A percentile compares a stretch with the other conserved stretches of the same genome.
Conservation (phyloP, 2,113 vertebrate species). For the Forbesichthys agassizii region DNA sequence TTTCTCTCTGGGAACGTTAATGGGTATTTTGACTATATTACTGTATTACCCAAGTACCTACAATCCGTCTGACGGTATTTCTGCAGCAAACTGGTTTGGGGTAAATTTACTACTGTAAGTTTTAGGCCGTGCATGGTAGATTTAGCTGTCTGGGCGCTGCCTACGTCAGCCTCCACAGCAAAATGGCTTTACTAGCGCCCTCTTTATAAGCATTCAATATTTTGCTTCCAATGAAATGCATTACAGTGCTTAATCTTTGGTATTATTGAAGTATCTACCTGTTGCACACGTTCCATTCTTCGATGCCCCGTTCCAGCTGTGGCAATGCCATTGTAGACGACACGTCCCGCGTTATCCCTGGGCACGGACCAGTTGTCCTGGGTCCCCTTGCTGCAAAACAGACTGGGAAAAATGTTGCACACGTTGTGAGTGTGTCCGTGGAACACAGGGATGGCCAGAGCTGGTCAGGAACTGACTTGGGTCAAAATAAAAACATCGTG, state of each 20-base stretch:
- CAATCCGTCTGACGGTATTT: no score
- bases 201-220: neutral
- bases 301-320: slow-evolving; percentile 39
- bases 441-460: no score
- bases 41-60: no score
- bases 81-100: no score
- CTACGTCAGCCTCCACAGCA: neutral
- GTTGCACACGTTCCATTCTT: slow-evolving; percentile 52
- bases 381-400: slow-evolving; percentile 73
- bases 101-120: no score
- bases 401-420: slow-evolving; percentile 42
- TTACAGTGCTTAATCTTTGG: neutral
- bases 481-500: no score
- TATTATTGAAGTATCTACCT: slow-evolving; percentile 53
- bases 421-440: neutral
- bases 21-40: no score
- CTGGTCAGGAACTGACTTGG: no score
- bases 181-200: neutral
- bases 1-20: no score
- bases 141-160: no score
- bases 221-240: neutral
- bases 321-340: slow-evolving; percentile 29
- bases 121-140: no score
- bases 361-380: slow-evolving; percentile 74
- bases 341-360: slow-evolving; percentile 41